These are phyloP conservation scores for Cistogaster globosa DNA, from an alignment of 2,888 invertebrate genomes.

Conservation along the genomic window DNA sequence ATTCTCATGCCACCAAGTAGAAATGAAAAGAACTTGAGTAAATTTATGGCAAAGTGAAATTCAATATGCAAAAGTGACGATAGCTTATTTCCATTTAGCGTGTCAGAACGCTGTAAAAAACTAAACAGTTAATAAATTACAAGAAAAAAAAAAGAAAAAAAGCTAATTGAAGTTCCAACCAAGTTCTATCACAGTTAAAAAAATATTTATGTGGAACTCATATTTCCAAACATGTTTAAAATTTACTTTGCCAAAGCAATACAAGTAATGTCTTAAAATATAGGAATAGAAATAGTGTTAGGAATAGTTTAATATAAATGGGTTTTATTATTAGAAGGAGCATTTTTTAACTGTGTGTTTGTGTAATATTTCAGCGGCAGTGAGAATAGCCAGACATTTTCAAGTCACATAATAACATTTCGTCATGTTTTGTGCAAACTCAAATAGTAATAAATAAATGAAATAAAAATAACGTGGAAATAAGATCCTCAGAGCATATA, in stretches of 20 bases:
- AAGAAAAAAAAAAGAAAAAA: too few species aligned
- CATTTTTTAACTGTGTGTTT: neutral
- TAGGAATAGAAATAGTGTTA: slow-evolving; percentile 24
- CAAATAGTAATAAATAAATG: slow-evolving; percentile 28
- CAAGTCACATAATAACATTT: slow-evolving; percentile 57
- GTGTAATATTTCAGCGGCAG: neutral
- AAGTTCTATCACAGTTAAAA: slow-evolving; percentile 24
- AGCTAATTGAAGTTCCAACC: too few species aligned
- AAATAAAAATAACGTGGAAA: slow-evolving; percentile 3
- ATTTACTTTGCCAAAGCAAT: too few species aligned
- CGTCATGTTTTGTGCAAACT: slow-evolving; percentile 57
- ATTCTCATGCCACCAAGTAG: slow-evolving; percentile 3
- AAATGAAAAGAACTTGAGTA: neutral
- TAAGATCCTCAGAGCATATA: slow-evolving; percentile 41
- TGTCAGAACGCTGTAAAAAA: slow-evolving; percentile 45
- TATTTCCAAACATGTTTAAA: slow-evolving; percentile 6
- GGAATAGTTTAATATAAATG: neutral
- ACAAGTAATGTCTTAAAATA: slow-evolving; percentile 7
- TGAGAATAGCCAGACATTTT: slow-evolving; percentile 19
- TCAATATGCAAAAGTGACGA: slow-evolving; percentile 49
- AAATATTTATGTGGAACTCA: neutral
- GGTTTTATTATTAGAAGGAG: neutral
- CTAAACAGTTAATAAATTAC: slow-evolving; percentile 44
- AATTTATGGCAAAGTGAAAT: slow-evolving; percentile 38
- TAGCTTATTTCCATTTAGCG: slow-evolving; percentile 46